Percentiles rank a stretch among this genome's conserved stretches.
These are phyloP conservation scores for Limnephilus rhombicus DNA, from an alignment of 2,888 invertebrate species.

Conservation along the genomic window DNA sequence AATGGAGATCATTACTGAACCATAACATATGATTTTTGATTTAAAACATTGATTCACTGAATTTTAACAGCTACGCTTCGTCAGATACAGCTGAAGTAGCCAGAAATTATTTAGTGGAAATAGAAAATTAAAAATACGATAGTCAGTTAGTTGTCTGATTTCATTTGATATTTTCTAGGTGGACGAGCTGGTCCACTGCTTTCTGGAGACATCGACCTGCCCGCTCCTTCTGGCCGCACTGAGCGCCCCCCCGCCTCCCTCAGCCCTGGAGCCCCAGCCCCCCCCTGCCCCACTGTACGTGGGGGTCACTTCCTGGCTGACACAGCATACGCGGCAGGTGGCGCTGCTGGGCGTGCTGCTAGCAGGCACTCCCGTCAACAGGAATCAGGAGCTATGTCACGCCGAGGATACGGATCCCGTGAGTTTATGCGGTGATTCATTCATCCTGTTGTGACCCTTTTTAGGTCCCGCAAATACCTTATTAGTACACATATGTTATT, in stretches of 20 bases:
- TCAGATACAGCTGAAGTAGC: too few species aligned
- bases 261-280: not conserved
- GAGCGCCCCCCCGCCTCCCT: conserved; percentile 68
- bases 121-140: too few species aligned
- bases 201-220: conserved; percentile 85
- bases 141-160: not conserved
- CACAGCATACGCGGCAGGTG: conserved; percentile 72
- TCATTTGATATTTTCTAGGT: conserved; percentile 72
- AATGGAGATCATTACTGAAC: too few species aligned
- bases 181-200: conserved; percentile 88
- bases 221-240: conserved; percentile 79
- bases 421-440: not conserved
- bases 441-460: not conserved
- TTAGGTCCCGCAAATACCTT: too few species aligned
- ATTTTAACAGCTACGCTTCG: too few species aligned
- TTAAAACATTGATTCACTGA: too few species aligned
- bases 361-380: conserved; percentile 45
- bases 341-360: conserved; percentile 68
- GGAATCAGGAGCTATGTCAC: conserved; percentile 51
- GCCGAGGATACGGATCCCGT: not conserved
- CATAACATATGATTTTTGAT: too few species aligned
- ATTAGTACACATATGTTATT: too few species aligned
- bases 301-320: conserved; percentile 77
- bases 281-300: conserved; percentile 79
- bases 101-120: too few species aligned